Evolutionary conservation across 2,113 vertebrate genomes (phyloP), one percentile per base, ranked within the genome.

Genomic region (Syngnathus floridae): DNA sequence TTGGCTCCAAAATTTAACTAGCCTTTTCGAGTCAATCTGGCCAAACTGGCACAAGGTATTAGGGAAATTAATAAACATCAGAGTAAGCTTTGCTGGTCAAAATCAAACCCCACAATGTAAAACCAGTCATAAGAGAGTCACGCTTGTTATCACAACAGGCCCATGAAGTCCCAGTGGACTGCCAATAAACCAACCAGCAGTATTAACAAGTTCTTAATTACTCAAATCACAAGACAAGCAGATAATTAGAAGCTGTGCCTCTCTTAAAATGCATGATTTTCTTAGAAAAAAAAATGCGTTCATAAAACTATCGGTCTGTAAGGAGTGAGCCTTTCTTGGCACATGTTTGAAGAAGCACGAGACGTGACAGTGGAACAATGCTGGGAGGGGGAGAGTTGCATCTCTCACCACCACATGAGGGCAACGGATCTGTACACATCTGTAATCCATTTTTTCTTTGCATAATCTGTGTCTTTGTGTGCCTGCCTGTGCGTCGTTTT

Each of bases 341-440:
- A 80, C 89, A 91, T 91, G 90, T 93, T 93, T 91, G 90, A 91
- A 92, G 88, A 69, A 61, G 69, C 82, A 79, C 91, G 90, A 92
- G 92, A 93, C 93, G 90, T 87, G 92, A 90, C 88, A 87, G 90
- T 87, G 88, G 91, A 79, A 82, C 79, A 93, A 93, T 91, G 89
- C 91, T 79, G 90, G 92, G 90, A 92, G 90, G 92, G 93, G 94
- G 91, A 88, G 91, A 93, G 93, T 94, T 91, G 92, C 93, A 95
- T 95, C 93, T 93, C 93, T 93, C 91, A 88, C 87, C 92, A 87
- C 93, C 93, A 94, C 93, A 95, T 95, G 91, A 81, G 77, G 77
- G 79, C 79, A 75, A 77, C 80, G 80, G 81, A 84, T 82, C 78
- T 41, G 71, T 79, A 69, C 81, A 84, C 87, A 88, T 88, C 85